These are phyloP conservation scores for Molanna angustata DNA, from an alignment of 2,888 invertebrate genomes.

Conservation along the genomic window DNA sequence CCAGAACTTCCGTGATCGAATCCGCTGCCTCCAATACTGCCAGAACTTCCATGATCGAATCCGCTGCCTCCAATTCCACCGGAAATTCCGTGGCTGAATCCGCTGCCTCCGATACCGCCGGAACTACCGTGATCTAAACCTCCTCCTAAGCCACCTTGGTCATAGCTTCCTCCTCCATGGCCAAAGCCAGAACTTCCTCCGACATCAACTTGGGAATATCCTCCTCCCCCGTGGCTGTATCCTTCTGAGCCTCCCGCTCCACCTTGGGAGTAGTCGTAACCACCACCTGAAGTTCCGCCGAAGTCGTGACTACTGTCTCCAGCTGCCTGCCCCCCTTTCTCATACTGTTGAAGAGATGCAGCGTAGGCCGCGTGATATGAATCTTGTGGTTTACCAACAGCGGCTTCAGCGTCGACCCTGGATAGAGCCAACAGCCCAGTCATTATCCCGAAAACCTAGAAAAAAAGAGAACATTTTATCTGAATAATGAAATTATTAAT, in stretches of 20 bases:
- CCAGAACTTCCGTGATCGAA: neutral
- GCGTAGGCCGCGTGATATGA: conserved; percentile 16
- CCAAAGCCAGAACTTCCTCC: conserved; percentile 1
- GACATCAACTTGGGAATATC: conserved; percentile 36
- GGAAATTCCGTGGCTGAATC: neutral
- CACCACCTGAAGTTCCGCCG: conserved; percentile 5
- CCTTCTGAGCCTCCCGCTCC: neutral
- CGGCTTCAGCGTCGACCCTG: conserved; percentile 1
- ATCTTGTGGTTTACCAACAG: conserved; percentile 1
- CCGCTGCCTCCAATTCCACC: neutral
- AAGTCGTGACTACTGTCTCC: conserved; percentile 12
- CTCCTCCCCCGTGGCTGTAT: conserved; percentile 20
- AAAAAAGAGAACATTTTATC: too few species aligned
- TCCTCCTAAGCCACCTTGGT: conserved; percentile 14
- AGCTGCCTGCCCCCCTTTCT: conserved; percentile 14
- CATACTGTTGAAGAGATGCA: conserved; percentile 18
- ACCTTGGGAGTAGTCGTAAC: conserved; percentile 6
- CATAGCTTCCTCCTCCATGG: conserved; percentile 15
- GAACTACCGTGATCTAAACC: neutral
- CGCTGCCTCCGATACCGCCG: conserved; percentile 3
- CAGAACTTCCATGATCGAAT: neutral
- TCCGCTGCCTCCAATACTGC: neutral
- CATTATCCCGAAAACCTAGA: conserved; percentile 9
- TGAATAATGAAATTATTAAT: too few species aligned
- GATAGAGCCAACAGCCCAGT: conserved; percentile 8